phyloP scores from a whole-genome alignment of 2,113 vertebrate species.

The Aphelocoma coerulescens region DNA sequence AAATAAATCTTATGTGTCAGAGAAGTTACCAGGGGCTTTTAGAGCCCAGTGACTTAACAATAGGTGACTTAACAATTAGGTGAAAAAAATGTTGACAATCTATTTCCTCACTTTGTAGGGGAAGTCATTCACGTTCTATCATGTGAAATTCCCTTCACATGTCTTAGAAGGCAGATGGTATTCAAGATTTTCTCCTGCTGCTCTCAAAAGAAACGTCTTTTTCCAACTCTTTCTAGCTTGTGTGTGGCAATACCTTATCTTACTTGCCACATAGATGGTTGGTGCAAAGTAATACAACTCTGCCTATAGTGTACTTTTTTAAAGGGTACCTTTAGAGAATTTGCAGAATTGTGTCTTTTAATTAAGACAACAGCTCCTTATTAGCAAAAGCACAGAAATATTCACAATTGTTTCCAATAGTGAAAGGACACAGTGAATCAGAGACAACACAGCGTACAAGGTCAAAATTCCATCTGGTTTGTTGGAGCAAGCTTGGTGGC shows the following conservation, averaged over 20 bases:
- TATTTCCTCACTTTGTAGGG: background rate
- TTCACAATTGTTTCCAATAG: background rate
- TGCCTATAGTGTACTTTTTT: background rate
- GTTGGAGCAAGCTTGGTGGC: accelerated
- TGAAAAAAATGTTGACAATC: background rate
- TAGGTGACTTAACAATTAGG: background rate
- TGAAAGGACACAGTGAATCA: background rate
- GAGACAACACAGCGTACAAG: background rate
- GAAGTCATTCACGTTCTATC: background rate
- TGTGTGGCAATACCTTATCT: background rate
- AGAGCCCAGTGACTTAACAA: background rate
- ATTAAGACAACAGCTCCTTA: background rate
- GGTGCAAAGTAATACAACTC: background rate
- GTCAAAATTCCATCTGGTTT: constrained; percentile 14
- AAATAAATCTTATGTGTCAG: background rate
- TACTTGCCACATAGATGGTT: background rate
- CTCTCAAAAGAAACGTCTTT: background rate
- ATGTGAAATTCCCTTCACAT: background rate
- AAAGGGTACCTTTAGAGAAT: background rate
- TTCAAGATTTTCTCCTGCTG: background rate
- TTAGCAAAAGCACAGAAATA: background rate
- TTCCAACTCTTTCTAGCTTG: background rate
- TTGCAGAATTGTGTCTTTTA: background rate
- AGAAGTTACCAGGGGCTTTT: background rate
- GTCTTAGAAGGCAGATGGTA: background rate